phyloP scores from a whole-genome alignment of 2,888 invertebrate genomes.

The Drosophila testacea region DNA sequence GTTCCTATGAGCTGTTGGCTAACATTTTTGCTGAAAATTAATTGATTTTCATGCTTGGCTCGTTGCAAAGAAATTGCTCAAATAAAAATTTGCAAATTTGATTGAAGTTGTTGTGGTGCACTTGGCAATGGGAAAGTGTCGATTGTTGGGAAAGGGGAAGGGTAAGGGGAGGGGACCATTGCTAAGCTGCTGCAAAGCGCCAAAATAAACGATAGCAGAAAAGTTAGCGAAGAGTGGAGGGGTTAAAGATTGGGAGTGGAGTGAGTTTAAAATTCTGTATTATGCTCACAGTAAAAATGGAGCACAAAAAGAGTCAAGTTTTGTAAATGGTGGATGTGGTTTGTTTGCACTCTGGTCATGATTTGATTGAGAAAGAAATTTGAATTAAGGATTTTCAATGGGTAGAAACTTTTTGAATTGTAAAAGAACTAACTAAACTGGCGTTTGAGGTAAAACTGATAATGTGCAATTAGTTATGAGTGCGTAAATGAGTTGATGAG shows the following conservation, averaged over 20 bases:
- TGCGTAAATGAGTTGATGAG: not conserved
- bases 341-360: conserved; percentile 47
- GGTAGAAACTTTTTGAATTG: not conserved
- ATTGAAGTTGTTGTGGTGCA: conserved; percentile 73
- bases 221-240: conserved; percentile 6
- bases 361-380: conserved; percentile 47
- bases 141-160: not conserved
- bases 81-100: conserved; percentile 79
- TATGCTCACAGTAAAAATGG: conserved; percentile 8
- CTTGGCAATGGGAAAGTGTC: conserved; percentile 9
- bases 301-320: conserved; percentile 48
- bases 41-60: conserved; percentile 80
- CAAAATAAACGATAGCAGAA: conserved; percentile 59
- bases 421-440: not conserved
- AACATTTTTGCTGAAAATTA: conserved; percentile 80
- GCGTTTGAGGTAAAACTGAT: not conserved
- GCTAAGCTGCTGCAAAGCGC: conserved; percentile 76
- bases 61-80: conserved; percentile 77
- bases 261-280: conserved; percentile 3
- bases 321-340: conserved; percentile 26
- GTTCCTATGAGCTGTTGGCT: conserved; percentile 52
- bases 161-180: conserved; percentile 7
- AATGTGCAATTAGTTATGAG: not conserved
- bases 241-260: not conserved
- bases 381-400: conserved; percentile 1